phyloP scores from a whole-genome alignment of 2,113 vertebrate species.

The Eptesicus fuscus region DNA sequence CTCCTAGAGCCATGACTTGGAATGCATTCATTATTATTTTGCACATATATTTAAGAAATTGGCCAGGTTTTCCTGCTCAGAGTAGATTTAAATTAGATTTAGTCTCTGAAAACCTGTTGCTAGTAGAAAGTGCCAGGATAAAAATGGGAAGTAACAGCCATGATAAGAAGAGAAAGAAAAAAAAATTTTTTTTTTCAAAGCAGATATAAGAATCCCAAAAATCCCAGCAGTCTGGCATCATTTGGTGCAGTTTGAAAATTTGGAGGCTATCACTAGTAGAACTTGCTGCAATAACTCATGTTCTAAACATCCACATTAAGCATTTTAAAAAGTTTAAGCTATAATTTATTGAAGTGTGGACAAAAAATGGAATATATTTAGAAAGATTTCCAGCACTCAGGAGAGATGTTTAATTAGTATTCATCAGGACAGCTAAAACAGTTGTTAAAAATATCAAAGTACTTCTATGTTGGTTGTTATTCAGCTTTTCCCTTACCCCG shows the following conservation, averaged over 20 bases:
- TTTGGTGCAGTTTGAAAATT: not conserved
- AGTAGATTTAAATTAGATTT: slow-evolving; percentile 54
- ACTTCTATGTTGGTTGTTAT: accelerated
- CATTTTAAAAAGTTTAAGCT: not conserved
- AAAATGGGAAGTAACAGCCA: slow-evolving; percentile 39
- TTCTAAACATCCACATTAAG: not conserved
- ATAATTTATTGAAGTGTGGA: not conserved
- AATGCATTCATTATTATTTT: slow-evolving; percentile 28
- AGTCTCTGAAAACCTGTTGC: slow-evolving; percentile 37
- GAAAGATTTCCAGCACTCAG: not conserved
- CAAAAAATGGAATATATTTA: not conserved
- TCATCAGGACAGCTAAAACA: not conserved
- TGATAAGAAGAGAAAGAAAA: slow-evolving; percentile 29
- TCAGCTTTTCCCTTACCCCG: not conserved
- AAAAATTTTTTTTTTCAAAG: slow-evolving; percentile 7
- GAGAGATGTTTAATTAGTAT: not conserved
- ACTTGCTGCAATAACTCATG: not conserved
- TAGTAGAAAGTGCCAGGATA: slow-evolving; percentile 18
- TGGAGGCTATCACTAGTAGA: not conserved
- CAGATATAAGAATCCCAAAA: not conserved
- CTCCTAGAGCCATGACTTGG: not conserved
- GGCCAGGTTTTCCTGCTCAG: not conserved
- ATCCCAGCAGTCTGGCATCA: not conserved
- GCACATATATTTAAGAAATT: slow-evolving; percentile 21
- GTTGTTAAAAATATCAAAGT: not conserved